Evolutionary conservation across 1,140 invertebrate species (phyloP).

Genomic region (Sipha flava): DNA sequence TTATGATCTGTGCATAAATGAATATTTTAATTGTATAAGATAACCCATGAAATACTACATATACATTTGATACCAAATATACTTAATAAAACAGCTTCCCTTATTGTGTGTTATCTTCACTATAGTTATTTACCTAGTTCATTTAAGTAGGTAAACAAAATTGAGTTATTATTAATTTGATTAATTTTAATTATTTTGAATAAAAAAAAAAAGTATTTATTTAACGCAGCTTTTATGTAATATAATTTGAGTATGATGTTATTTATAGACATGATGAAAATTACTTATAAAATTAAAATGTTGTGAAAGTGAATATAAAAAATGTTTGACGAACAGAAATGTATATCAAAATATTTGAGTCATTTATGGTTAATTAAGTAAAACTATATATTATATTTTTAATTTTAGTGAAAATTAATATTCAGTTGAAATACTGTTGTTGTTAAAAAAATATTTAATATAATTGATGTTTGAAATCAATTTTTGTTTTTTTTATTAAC

Average conservation of each 20-base stretch:
- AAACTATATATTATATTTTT: slow-evolving; percentile 4
- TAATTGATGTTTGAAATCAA: neutral
- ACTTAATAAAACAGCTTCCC: neutral
- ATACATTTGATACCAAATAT: neutral
- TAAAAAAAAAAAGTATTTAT: neutral
- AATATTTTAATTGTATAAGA: neutral
- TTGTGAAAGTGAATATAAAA: neutral
- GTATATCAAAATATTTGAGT: slow-evolving; percentile 22
- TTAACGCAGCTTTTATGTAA: neutral
- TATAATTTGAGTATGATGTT: neutral
- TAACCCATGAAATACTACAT: neutral
- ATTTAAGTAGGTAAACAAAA: neutral
- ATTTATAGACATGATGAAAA: neutral
- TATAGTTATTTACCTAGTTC: neutral
- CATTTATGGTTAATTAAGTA: neutral
- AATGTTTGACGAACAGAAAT: neutral
- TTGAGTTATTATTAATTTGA: neutral
- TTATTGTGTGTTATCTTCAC: neutral
- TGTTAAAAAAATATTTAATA: neutral
- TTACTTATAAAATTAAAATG: neutral
- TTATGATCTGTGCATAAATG: neutral
- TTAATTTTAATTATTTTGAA: neutral
- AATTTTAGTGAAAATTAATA: slow-evolving; percentile 26
- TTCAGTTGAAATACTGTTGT: neutral
- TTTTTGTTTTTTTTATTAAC: neutral